These are phyloP conservation scores for Lepeophtheirus nordmannii DNA, from an alignment of 2,888 invertebrate species.

Conservation along the genomic window DNA sequence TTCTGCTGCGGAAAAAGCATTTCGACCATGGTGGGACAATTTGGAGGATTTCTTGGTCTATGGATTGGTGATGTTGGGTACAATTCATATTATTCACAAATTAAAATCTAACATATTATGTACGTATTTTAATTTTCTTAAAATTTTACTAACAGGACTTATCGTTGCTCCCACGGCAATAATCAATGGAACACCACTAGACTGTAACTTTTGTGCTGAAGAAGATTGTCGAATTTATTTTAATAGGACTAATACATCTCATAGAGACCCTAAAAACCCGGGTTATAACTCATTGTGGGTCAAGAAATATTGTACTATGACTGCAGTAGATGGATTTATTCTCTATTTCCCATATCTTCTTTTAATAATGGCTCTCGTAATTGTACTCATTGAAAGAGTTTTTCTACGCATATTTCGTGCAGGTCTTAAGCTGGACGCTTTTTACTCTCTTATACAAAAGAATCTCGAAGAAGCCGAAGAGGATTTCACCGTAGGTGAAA, in stretches of 20 bases:
- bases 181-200: constrained; percentile 23
- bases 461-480: not conserved
- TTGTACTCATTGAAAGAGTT: constrained; percentile 19
- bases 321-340: constrained; percentile 19
- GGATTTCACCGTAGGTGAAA: not conserved
- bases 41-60: too few relatives aligned
- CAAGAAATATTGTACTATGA: constrained; percentile 23
- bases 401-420: constrained; percentile 18
- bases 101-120: too few relatives aligned
- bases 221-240: not conserved
- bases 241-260: not conserved
- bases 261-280: not conserved
- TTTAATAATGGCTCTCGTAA: constrained; percentile 13
- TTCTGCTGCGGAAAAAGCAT: constrained; percentile 21
- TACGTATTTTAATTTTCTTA: too few relatives aligned
- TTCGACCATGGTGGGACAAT: constrained; percentile 24
- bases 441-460: constrained; percentile 13
- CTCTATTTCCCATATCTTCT: constrained; percentile 24
- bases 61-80: constrained; percentile 18
- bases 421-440: constrained; percentile 16
- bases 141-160: too few relatives aligned
- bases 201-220: constrained; percentile 16
- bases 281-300: constrained; percentile 21
- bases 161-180: constrained; percentile 18
- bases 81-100: too few relatives aligned